Percentiles rank a stretch among this genome's conserved stretches.
phyloP scores from a whole-genome alignment of 2,113 vertebrate species.

The Synchiropus splendidus region DNA sequence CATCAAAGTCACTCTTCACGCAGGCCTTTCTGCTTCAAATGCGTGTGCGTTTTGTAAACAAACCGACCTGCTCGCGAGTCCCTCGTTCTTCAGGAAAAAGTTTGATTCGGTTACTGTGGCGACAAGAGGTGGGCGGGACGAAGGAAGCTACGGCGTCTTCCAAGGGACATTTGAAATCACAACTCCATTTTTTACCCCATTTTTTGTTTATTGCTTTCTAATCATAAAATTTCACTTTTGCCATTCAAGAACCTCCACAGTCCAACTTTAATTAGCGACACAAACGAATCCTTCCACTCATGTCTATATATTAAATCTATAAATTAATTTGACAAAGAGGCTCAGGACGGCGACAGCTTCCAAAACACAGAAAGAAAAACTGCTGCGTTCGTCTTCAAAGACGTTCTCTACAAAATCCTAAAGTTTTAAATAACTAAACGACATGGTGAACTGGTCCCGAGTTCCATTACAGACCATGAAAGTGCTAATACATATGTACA shows the following conservation, averaged over 20 bases:
- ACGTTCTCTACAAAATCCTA: not conserved
- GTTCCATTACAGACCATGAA: constrained; percentile 3
- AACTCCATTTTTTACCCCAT: not conserved
- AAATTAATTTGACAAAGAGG: constrained; percentile 47
- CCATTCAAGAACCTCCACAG: not conserved
- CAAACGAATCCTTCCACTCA: constrained; percentile 44
- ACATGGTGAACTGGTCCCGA: not conserved
- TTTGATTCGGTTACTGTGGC: too few relatives aligned
- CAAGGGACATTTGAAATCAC: not conserved
- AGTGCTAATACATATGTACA: not conserved
- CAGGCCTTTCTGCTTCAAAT: too few relatives aligned
- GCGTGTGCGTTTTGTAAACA: too few relatives aligned
- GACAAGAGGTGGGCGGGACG: too few relatives aligned
- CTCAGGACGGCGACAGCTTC: constrained; percentile 2
- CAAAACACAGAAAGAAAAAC: constrained; percentile 13
- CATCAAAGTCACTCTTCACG: too few relatives aligned
- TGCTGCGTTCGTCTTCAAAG: constrained; percentile 1
- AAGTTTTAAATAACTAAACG: not conserved
- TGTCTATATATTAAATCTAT: constrained; percentile 75
- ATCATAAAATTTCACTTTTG: not conserved
- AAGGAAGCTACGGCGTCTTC: too few relatives aligned
- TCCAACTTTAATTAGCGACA: constrained; percentile 21
- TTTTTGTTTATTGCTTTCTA: not conserved
- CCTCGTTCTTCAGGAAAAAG: too few relatives aligned
- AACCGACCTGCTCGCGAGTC: too few relatives aligned